phyloP scores from a whole-genome alignment of 2,113 vertebrate species.

The Argyrosomus japonicus region DNA sequence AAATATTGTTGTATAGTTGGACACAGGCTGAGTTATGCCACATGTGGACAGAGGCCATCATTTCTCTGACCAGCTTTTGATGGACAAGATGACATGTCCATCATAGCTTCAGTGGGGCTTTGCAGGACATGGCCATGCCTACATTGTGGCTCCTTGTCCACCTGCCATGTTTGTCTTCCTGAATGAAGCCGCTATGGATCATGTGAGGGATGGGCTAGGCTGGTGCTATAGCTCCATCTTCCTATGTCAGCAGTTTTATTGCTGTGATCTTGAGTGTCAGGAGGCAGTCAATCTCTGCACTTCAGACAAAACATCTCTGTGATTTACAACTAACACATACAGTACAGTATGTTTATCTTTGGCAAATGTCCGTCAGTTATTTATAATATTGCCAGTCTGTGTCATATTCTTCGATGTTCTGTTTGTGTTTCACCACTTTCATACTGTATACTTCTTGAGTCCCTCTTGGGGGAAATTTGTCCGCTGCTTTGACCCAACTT shows the following conservation, averaged over 20 bases:
- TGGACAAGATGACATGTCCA: slow-evolving; percentile 20
- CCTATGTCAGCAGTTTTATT: slow-evolving; percentile 63
- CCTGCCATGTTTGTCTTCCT: slow-evolving; percentile 41
- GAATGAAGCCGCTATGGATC: slow-evolving; percentile 25
- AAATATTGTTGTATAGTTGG: slow-evolving; percentile 40
- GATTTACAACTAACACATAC: slow-evolving; percentile 40
- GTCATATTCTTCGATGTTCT: slow-evolving; percentile 12
- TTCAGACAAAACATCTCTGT: slow-evolving; percentile 21
- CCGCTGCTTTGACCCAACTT: slow-evolving; percentile 54
- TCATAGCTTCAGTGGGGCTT: neutral
- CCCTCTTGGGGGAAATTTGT: slow-evolving; percentile 34
- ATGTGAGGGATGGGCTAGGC: slow-evolving; percentile 47
- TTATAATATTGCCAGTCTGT: slow-evolving; percentile 24
- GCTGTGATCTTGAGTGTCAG: slow-evolving; percentile 57
- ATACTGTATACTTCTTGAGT: slow-evolving; percentile 12
- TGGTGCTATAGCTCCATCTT: slow-evolving; percentile 55
- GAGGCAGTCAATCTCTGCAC: slow-evolving; percentile 45
- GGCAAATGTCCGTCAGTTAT: slow-evolving; percentile 5
- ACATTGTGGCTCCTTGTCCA: slow-evolving; percentile 30
- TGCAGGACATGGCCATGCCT: slow-evolving; percentile 31
- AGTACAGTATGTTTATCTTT: slow-evolving; percentile 14
- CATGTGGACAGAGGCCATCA: slow-evolving; percentile 48
- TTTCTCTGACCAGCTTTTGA: slow-evolving; percentile 61
- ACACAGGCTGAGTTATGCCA: slow-evolving; percentile 48
- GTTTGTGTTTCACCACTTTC: slow-evolving; percentile 36